phyloP scores from a whole-genome alignment of 1,140 invertebrate species.

The Papilio polyxenes region DNA sequence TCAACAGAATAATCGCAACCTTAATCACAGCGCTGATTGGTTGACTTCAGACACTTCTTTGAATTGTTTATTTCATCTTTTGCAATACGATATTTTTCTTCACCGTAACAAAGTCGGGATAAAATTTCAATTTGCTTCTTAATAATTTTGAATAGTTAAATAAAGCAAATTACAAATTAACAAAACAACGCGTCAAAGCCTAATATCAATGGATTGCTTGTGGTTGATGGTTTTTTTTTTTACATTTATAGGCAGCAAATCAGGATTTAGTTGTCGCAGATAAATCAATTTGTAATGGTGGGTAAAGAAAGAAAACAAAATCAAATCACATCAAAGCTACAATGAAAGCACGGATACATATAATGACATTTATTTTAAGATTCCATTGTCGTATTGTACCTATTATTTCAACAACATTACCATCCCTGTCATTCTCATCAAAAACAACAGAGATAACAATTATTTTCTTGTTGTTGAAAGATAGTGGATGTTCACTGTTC shows the following conservation, averaged over 20 bases:
- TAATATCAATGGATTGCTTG: conserved; percentile 17
- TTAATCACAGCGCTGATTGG: too few species aligned
- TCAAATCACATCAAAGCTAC: conserved; percentile 70
- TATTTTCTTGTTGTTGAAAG: too few species aligned
- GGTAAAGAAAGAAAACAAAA: conserved; percentile 45
- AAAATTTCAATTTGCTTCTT: conserved; percentile 30
- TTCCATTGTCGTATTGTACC: too few species aligned
- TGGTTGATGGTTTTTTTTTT: neutral
- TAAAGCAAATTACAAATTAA: conserved; percentile 28
- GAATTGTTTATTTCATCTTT: too few species aligned
- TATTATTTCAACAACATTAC: too few species aligned
- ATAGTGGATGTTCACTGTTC: too few species aligned
- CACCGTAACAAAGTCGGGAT: too few species aligned
- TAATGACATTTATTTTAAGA: conserved; percentile 14
- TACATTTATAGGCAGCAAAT: conserved; percentile 24
- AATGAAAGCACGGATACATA: conserved; percentile 68
- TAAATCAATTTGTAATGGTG: conserved; percentile 34
- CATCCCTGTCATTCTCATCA: too few species aligned
- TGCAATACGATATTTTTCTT: too few species aligned
- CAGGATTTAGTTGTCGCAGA: neutral
- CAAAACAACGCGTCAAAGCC: conserved; percentile 33
- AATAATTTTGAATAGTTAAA: conserved; percentile 25
- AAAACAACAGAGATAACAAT: too few species aligned
- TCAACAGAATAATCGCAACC: neutral
- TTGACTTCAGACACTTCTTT: too few species aligned